Evolutionary conservation across 2,113 vertebrate species (phyloP).

Genomic region (Sardina pilchardus): DNA sequence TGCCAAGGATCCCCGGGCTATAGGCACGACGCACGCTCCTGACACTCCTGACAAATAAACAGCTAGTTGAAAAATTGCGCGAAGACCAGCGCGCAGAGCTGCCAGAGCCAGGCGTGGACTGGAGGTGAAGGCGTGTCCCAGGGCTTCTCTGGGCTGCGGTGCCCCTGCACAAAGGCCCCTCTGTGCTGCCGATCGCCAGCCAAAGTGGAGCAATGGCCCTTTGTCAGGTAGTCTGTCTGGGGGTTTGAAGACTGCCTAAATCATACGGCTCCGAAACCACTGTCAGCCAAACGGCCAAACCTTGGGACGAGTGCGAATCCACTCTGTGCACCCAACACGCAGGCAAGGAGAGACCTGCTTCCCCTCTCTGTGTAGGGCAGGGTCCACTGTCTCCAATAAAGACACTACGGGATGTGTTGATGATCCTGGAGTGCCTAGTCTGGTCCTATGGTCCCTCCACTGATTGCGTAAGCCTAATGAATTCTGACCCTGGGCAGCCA

Average conservation of each 20-base stretch:
- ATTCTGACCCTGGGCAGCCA: not conserved
- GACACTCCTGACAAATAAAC: not conserved
- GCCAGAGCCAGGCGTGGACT: not conserved
- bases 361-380: not conserved
- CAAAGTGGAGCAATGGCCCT: conserved; percentile 42
- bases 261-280: conserved; percentile 40
- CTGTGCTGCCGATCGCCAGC: conserved; percentile 38
- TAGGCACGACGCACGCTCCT: not conserved
- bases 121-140: not conserved
- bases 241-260: conserved; percentile 45
- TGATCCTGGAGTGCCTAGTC: not conserved
- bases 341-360: not conserved
- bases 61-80: not conserved
- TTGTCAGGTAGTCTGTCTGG: conserved; percentile 47
- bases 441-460: not conserved
- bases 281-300: conserved; percentile 38
- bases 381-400: not conserved
- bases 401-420: not conserved
- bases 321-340: not conserved
- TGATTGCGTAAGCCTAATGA: not conserved
- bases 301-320: not conserved
- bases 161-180: conserved; percentile 49
- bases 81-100: not conserved
- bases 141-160: not conserved
- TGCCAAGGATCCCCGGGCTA: not conserved